Evolutionary conservation across 2,888 invertebrate species (phyloP).

Genomic region (Diarsia rubi): DNA sequence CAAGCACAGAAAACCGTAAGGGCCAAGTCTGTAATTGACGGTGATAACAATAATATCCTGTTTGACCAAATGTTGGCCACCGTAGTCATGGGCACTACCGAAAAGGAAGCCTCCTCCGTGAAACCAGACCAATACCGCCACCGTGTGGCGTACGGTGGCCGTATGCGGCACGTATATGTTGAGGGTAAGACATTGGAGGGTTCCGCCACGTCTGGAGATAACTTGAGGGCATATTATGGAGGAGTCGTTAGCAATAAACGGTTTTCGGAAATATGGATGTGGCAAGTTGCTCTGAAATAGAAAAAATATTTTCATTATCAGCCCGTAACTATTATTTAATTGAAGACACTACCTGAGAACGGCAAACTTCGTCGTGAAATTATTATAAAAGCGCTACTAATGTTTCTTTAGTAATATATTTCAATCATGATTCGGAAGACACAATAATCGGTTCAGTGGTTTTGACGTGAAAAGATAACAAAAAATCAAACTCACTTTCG

Average conservation of each 20-base stretch:
- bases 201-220: slow-evolving; percentile 58
- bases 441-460: too few species aligned
- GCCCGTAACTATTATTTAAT: not conserved
- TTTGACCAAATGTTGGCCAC: slow-evolving; percentile 74
- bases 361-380: too few species aligned
- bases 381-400: too few species aligned
- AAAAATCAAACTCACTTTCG: too few species aligned
- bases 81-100: slow-evolving; percentile 76
- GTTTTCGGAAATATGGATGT: slow-evolving; percentile 68
- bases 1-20: slow-evolving; percentile 83
- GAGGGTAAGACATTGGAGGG: slow-evolving; percentile 72
- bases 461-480: too few species aligned
- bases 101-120: slow-evolving; percentile 79
- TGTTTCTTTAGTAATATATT: too few species aligned
- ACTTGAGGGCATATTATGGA: slow-evolving; percentile 75
- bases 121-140: slow-evolving; percentile 83
- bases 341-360: not conserved
- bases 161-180: slow-evolving; percentile 74
- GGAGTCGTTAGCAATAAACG: slow-evolving; percentile 75
- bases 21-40: slow-evolving; percentile 80
- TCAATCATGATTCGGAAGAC: too few species aligned
- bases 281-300: slow-evolving; percentile 70
- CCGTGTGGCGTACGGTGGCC: slow-evolving; percentile 52
- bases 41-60: slow-evolving; percentile 76
- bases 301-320: not conserved